Evolutionary conservation across 2,113 vertebrate species (phyloP).

Genomic region (Scopus umbretta): DNA sequence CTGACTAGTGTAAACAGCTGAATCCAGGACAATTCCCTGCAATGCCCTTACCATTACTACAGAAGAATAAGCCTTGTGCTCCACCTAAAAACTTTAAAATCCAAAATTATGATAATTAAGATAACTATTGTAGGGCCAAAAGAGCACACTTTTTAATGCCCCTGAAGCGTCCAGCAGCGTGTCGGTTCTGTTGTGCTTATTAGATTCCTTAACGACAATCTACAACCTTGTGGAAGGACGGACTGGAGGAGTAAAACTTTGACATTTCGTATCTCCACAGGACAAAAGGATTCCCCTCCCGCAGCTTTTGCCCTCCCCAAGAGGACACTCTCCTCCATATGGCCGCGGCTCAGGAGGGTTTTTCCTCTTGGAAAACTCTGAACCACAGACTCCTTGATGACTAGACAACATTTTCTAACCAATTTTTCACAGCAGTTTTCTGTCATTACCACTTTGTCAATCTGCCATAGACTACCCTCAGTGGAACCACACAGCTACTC

Average conservation of each 20-base stretch:
- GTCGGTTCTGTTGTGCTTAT: neutral
- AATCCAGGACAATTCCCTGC: too few species aligned
- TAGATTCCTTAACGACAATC: neutral
- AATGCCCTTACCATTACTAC: neutral
- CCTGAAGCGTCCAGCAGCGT: neutral
- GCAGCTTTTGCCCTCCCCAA: neutral
- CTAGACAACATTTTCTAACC: neutral
- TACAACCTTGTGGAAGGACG: neutral
- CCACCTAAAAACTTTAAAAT: neutral
- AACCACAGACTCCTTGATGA: neutral
- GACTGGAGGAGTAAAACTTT: neutral
- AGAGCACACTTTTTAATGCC: neutral
- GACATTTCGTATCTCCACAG: fast-evolving
- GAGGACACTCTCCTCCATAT: neutral
- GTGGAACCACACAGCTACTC: neutral
- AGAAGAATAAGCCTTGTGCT: neutral
- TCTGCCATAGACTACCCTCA: neutral
- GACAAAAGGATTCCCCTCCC: neutral
- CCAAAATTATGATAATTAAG: neutral
- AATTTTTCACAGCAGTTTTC: conserved; percentile 34
- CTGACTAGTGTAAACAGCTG: too few species aligned
- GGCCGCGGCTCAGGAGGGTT: neutral
- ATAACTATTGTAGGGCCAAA: neutral
- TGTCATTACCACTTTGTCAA: conserved; percentile 36
- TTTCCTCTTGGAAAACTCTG: neutral